Evolutionary conservation across 1,140 invertebrate genomes (phyloP), one percentile per base, ranked within the genome.

Genomic region (Vanessa tameamea): DNA sequence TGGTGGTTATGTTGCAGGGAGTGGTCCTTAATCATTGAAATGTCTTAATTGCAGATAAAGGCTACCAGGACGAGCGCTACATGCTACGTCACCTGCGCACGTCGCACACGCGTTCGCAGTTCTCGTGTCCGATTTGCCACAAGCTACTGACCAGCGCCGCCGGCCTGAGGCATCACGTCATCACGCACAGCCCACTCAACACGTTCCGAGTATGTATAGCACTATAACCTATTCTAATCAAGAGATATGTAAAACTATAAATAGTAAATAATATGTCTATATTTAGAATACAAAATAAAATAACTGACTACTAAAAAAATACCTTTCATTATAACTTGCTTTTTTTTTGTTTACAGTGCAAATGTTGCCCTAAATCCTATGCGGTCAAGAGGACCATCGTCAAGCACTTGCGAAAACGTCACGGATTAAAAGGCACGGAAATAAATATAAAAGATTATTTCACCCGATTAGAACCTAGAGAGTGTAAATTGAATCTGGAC

Each of bases 41-140:
- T 51, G 48, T 63, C 20, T 0, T 16, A 20, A 20, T 78, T 74
- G 20, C 80, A 93, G 91, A 90, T 47, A 87, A 85, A 67, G 84
- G 83, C 50, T 93, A 91, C 59, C 83, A 85, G 57, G 89, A 92
- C 70, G 87, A 89, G 67, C 85, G 90, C 0, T 92, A 92, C 78
- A 93, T 93, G 92, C 73, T 92, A 5, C 87, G 92, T 8, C 92
- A 93, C 73, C 31, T 92, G 16, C 83, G 90, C 37, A 89, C 88
- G 15, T 69, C 82, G 13, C 92, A 93, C 80, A 86, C 87, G 1
- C 79, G 79, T 37, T 78, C 82, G n/a, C 85, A 85, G 43, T 84
- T 84, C 82, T 70, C 80, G 1, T 93, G 92, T 47, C 91, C 92
- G 48, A 66, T 93, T 7, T 92, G 91, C 67, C 78, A 78, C 66